These are phyloP conservation scores for Choristoneura fumiferana DNA, from an alignment of 1,140 invertebrate genomes.

Conservation along the genomic window DNA sequence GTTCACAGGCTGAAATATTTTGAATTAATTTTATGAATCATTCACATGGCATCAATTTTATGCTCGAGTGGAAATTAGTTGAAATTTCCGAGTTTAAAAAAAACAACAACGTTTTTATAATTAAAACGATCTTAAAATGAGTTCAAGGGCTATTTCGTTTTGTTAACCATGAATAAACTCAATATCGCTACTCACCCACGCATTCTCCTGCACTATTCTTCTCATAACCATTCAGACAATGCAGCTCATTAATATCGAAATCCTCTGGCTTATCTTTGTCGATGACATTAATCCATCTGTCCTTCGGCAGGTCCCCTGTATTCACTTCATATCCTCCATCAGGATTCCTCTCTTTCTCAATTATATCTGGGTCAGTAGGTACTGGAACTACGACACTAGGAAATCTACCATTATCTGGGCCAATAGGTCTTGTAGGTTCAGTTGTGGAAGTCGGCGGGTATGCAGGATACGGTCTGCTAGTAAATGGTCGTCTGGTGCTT, in stretches of 20 bases:
- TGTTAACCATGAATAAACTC: too few species aligned
- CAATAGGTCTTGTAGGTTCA: slow-evolving; percentile 12
- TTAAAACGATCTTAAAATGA: too few species aligned
- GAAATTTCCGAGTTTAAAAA: too few species aligned
- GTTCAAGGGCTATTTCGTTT: too few species aligned
- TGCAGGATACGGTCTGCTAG: slow-evolving; percentile 24
- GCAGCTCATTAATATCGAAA: slow-evolving; percentile 46
- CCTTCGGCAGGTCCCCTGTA: slow-evolving; percentile 46
- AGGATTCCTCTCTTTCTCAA: slow-evolving; percentile 43
- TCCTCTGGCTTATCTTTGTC: slow-evolving; percentile 40
- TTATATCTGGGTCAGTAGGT: slow-evolving; percentile 14
- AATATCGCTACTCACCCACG: slow-evolving; percentile 46
- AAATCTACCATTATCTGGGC: slow-evolving; percentile 1
- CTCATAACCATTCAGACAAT: slow-evolving; percentile 63
- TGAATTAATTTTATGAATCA: too few species aligned
- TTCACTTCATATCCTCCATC: slow-evolving; percentile 43
- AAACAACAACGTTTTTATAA: too few species aligned
- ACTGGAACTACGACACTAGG: neutral
- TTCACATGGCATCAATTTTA: too few species aligned
- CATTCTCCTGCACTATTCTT: slow-evolving; percentile 56
- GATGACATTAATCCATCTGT: slow-evolving; percentile 54
- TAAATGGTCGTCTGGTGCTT: slow-evolving; percentile 16
- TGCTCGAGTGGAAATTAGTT: too few species aligned
- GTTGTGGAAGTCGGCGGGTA: neutral
- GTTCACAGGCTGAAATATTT: too few species aligned